Base-by-base conservation (phyloP, 2,888 invertebrate genomes). In the Celastrina argiolus region DNA sequence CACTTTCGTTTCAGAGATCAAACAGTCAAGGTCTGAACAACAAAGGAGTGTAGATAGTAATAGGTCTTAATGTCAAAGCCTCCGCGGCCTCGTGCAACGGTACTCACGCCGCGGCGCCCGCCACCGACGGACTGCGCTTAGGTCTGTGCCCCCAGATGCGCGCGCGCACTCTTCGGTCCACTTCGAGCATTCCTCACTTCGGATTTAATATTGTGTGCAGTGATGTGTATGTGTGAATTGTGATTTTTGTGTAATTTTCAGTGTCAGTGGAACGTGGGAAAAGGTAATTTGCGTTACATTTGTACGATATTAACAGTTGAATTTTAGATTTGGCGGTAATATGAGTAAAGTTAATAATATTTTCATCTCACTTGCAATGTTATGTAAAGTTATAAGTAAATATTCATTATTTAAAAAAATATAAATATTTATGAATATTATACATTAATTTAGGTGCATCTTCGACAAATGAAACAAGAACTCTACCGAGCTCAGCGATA, bases 81-180 rank as follows among this genome's bases (percentile, higher is more conserved):
- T 82, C 77, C 66, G 69, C 66, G 68, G 71, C 72, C 74, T 72
- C 83, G 83, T 80, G 16, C 88, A 88, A 88, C 88, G 88, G 88
- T 89, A 88, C 82, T 79, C 78, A 74, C 72, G 78, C 77, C 80
- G 81, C 77, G 75, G 70, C 71, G 68, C 70, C 72, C 73, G 81
- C 82, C 83, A 76, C 80, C 79, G 77, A 79, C 81, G 78, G 79
- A 76, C 77, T 80, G 79, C 80, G 76, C 76, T 77, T 73, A 84
- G 89, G 89, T 90, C 88, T 82, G 78, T 88, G 89, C 88, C 88
- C 89, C 82, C 88, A 78, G 74, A 71, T 80, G 81, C 84, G 81
- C 70, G 64, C 68, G 75, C 78, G 77, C 77, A 74, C 63, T 34
- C 59, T 66, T n/a, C n/a, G n/a, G n/a, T n/a, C n/a, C n/a, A 69